A percentile compares a stretch with the other conserved stretches of the same genome.
These are phyloP conservation scores for Gryllus longicercus DNA, from an alignment of 2,888 invertebrate species.

Conservation along the genomic window DNA sequence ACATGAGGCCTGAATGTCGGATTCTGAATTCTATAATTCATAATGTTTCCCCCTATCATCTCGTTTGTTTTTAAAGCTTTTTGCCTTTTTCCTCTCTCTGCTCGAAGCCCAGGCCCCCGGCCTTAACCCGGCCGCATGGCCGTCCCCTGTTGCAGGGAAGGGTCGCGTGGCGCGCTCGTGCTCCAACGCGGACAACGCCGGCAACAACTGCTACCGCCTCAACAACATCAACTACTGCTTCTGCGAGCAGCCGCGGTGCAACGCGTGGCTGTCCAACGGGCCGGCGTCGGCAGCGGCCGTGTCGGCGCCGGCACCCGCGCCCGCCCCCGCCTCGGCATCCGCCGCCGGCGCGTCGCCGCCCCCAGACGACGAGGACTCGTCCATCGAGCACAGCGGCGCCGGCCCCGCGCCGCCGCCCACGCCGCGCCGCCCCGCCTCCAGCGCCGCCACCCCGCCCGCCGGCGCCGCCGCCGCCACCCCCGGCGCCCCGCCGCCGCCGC, in stretches of 20 bases:
- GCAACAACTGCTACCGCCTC: neutral
- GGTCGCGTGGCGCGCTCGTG: neutral
- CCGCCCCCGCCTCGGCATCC: neutral
- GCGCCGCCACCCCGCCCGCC: neutral
- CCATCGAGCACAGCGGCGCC: neutral
- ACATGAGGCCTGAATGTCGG: too few relatives aligned
- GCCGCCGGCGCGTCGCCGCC: neutral
- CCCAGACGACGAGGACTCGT: neutral
- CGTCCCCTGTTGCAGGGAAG: neutral
- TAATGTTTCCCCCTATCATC: too few relatives aligned
- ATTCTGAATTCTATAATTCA: too few relatives aligned
- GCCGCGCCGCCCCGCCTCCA: neutral
- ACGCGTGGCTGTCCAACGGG: neutral
- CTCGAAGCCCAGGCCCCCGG: too few relatives aligned
- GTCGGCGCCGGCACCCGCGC: neutral
- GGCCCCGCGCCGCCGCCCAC: neutral
- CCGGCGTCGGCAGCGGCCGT: neutral
- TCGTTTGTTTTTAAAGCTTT: too few relatives aligned
- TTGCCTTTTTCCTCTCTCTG: too few relatives aligned
- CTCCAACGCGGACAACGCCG: neutral
- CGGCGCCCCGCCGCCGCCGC: neutral
- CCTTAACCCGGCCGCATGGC: too few relatives aligned
- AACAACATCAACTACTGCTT: conserved; percentile 2
- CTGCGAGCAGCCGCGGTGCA: neutral
- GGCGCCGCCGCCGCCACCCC: neutral